Evolutionary conservation across 2,888 invertebrate species (phyloP), one percentile per base, ranked within the genome.

Genomic region (Sarcophaga subvicina): DNA sequence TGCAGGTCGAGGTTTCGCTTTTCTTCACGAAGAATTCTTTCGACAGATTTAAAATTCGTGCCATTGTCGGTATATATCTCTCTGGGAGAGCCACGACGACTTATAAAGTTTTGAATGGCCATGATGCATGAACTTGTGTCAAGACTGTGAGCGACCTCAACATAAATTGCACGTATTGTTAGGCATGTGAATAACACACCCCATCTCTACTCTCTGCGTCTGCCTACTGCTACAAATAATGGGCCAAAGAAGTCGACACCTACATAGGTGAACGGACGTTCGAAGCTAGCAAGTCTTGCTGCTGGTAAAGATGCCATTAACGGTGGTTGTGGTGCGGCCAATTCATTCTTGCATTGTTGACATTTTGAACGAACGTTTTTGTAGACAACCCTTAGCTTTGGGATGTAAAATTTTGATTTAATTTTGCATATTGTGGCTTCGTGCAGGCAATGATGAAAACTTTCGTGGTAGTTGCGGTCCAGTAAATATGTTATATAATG

Each of bases 401-500:
- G 37, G 37, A 37, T 37, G 37, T 6, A 37, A 37, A 37, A 37
- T 37, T 37, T 6, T 6, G 37, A 37, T 37, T 37, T 6, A 37
- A 37, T 37, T 37, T 37, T 37, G 37, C 37, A 37, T 37, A 37
- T 37, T 37, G 37, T 37, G 37, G 37, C 37, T 37, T 37, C 6
- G 37, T 37, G 37, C 37, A 37, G 37, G 37, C 37, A 37, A 37
- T 37, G 37, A 37, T 37, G 37, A 37, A 37, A 59, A 12, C 17
- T 17, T 14, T 59, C 59, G 17, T 59, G 59, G 14, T 59, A 59
- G 59, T 17, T 59, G 12, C 59, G 59, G 2, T 14, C 59, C 59
- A 64, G 67, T 47, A 84, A 70, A 67, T 82, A 73, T 8, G 87
- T 87, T 17, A 83, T 76, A 60, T 88, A 66, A 77, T 83, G 80